Evolutionary conservation across 2,113 vertebrate genomes (phyloP).

Genomic region (Cephalopterus ornatus): DNA sequence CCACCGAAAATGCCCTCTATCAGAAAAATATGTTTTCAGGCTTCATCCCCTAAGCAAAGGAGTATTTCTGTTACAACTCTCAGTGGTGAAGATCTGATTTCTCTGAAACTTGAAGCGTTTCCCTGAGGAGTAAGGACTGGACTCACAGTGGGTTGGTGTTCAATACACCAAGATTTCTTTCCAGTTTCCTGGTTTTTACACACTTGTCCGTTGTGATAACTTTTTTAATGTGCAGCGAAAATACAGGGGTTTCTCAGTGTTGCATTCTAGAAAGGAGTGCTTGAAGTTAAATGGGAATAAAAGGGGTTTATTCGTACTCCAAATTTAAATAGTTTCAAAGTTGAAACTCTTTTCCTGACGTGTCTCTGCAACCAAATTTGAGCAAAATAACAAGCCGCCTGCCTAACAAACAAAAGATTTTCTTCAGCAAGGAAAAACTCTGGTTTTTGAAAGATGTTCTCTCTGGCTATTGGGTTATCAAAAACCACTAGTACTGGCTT

Average conservation of each 20-base stretch:
- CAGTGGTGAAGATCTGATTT: background rate
- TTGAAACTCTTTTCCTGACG: background rate
- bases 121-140: background rate
- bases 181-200: background rate
- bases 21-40: background rate
- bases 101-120: background rate
- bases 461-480: background rate
- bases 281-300: background rate
- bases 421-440: background rate
- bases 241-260: accelerated
- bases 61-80: background rate
- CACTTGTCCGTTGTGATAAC: background rate
- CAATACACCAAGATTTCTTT: background rate
- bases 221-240: background rate
- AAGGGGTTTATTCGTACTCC: background rate
- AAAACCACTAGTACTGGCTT: background rate
- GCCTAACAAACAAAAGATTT: background rate
- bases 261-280: background rate
- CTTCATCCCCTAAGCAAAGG: background rate
- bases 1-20: background rate
- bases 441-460: background rate
- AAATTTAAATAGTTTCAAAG: background rate
- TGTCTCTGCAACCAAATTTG: background rate
- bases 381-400: background rate
- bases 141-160: background rate